phyloP scores from a whole-genome alignment of 2,888 invertebrate genomes.

The Lypha dubia region DNA sequence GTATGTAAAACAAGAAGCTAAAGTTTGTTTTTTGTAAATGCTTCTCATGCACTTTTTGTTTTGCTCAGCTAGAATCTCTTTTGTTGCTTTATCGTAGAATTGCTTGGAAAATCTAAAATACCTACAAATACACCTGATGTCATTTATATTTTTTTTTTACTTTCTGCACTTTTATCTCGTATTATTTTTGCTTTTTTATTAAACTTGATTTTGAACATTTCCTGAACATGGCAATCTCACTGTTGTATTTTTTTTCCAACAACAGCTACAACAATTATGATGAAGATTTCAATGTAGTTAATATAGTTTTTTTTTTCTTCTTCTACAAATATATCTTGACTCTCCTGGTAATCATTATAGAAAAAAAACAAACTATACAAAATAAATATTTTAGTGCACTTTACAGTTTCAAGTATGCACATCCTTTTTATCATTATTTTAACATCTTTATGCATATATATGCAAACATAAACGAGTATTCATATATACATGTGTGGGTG shows the following conservation, averaged over 20 bases:
- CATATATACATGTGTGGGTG: not conserved
- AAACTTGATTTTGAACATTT: slow-evolving; percentile 66
- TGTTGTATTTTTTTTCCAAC: slow-evolving; percentile 17
- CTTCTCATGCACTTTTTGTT: not conserved
- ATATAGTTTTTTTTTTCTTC: not conserved
- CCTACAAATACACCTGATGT: slow-evolving; percentile 66
- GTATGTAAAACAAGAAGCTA: not conserved
- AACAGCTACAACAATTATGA: slow-evolving; percentile 46
- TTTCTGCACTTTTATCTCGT: not conserved
- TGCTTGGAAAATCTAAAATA: slow-evolving; percentile 65
- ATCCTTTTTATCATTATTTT: slow-evolving; percentile 57
- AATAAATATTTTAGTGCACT: slow-evolving; percentile 50
- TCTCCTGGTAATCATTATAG: slow-evolving; percentile 50
- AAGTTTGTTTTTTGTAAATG: not conserved
- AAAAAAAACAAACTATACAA: slow-evolving; percentile 7
- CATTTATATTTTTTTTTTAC: slow-evolving; percentile 38
- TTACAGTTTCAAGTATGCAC: slow-evolving; percentile 64
- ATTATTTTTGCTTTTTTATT: slow-evolving; percentile 20
- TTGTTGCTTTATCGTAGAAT: slow-evolving; percentile 60
- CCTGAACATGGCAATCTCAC: slow-evolving; percentile 15
- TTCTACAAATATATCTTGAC: not conserved
- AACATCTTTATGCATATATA: slow-evolving; percentile 36
- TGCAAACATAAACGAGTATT: too few species aligned
- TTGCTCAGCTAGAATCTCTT: slow-evolving; percentile 53
- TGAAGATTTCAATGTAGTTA: slow-evolving; percentile 42